Conservation (phyloP, 2,888 invertebrate species). For the Lagria hirta region DNA sequence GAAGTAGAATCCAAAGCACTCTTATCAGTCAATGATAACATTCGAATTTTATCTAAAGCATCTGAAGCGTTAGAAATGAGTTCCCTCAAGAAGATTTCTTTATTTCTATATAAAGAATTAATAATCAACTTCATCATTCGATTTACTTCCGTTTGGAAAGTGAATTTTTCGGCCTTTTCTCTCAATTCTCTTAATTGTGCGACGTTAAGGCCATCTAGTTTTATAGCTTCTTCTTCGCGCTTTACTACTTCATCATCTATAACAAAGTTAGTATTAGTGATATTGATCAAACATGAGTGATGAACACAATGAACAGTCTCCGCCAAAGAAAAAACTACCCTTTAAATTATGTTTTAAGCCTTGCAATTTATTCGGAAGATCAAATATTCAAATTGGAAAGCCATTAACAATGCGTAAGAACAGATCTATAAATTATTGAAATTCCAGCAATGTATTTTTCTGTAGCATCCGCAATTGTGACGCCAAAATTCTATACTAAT, state of each 20-base stretch:
- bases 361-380: constrained; percentile 38
- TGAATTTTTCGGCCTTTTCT: constrained; percentile 83
- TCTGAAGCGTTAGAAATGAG: constrained; percentile 99
- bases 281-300: constrained; percentile 39
- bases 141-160: constrained; percentile 98
- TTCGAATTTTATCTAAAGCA: constrained; percentile 96
- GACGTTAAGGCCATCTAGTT: constrained; percentile 91
- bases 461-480: constrained; percentile 36
- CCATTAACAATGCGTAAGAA: constrained; percentile 35
- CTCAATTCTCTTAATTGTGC: constrained; percentile 90
- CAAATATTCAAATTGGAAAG: constrained; percentile 39
- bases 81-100: constrained; percentile 98
- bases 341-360: constrained; percentile 48
- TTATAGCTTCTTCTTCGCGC: constrained; percentile 95
- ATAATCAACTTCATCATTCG: constrained; percentile 99
- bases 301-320: constrained; percentile 20
- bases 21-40: constrained; percentile 87
- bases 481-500: constrained; percentile 47
- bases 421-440: too few relatives aligned
- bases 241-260: constrained; percentile 85
- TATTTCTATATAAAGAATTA: constrained; percentile 97
- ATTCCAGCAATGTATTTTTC: too few relatives aligned
- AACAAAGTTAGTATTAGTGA: constrained; percentile 17
- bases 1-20: constrained; percentile 74
- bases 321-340: constrained; percentile 34